Conservation (phyloP, 37 sponge, comb jelly and placozoan species). For the Spongilla lacustris region DNA sequence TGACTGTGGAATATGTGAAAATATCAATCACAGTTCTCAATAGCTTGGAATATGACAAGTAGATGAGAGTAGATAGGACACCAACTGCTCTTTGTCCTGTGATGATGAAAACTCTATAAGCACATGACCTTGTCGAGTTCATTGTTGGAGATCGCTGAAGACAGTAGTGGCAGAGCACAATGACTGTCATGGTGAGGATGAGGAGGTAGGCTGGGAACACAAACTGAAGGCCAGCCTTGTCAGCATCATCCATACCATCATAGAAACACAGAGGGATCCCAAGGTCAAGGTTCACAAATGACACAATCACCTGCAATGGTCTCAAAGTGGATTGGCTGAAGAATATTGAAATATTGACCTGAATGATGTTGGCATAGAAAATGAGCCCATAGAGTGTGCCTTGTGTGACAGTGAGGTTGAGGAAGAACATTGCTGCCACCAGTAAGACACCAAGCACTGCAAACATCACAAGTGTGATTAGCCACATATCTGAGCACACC, state of each 20-base stretch:
- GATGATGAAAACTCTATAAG: too few species aligned
- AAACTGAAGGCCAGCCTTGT: too few species aligned
- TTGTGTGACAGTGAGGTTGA: slow-evolving; percentile 36
- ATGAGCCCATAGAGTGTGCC: slow-evolving; percentile 46
- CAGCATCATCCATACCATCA: too few species aligned
- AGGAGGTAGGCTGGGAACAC: too few species aligned
- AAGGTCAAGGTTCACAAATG: too few species aligned
- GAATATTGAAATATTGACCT: slow-evolving; percentile 12
- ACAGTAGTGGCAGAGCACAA: too few species aligned
- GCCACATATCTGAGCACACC: slow-evolving; percentile 32
- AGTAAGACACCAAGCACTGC: slow-evolving; percentile 13
- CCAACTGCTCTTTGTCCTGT: not conserved
- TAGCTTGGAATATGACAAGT: slow-evolving; percentile 32
- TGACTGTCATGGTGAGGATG: too few species aligned
- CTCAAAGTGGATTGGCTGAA: not conserved
- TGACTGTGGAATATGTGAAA: not conserved
- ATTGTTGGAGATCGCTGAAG: too few species aligned
- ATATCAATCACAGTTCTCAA: slow-evolving; percentile 22
- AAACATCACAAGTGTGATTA: slow-evolving; percentile 12
- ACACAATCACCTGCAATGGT: too few species aligned
- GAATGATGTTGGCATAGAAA: slow-evolving; percentile 50
- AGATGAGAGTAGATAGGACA: slow-evolving; percentile 45
- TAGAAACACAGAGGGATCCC: too few species aligned
- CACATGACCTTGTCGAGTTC: too few species aligned
- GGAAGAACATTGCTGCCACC: slow-evolving; percentile 16